Base-by-base conservation (phyloP, 2,888 invertebrate species). In the Mallateleia sp. region DNA sequence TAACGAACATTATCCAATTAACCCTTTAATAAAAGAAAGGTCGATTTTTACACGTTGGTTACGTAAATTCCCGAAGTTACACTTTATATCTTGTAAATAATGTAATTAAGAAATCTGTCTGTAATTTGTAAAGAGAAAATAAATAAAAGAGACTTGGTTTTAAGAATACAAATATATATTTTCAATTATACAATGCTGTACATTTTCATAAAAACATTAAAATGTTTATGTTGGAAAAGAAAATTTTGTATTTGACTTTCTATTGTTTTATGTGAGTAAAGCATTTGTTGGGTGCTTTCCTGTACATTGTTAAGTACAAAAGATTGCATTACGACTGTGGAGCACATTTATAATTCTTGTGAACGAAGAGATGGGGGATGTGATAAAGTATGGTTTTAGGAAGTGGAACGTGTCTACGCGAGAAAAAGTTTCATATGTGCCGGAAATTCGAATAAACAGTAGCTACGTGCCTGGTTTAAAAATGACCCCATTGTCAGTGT, bases 381-480 rank as follows among this genome's bases (percentile, higher is more conserved):
- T 62, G 72, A 80, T 72, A 72, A 64, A 66, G 72, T 81, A 74
- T 74, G 66, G 58, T 81, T 81, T 72, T 81, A 54, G 66, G 58
- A 72, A 80, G 80, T 58, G 42, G 56, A 47, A 56, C 80, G 72
- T 72, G 80, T 66, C 71, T 80, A 45, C 69, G 42, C 24, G 71
- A 80, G 80, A 80, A 80, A 80, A 80, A 80, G 71, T 80, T 72
- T 80, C 71, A 80, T 72, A 72, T 80, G 71, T 80, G 80, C 71
- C 71, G 71, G 80, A 72, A 80, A 80, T 80, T 80, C 80, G 62
- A 72, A 72, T 80, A 80, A 80, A 80, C 80, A 80, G 80, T 72
- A 72, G 64, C 60, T 72, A 80, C 71, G 71, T 72, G 80, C 71
- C 34, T 72, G 54, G 80, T 62, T 71, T 80, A 71, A 80, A 80